Evolutionary conservation across 2,797 vertebrate genomes (phyloP).

Genomic region (Luscinia luscinia): DNA sequence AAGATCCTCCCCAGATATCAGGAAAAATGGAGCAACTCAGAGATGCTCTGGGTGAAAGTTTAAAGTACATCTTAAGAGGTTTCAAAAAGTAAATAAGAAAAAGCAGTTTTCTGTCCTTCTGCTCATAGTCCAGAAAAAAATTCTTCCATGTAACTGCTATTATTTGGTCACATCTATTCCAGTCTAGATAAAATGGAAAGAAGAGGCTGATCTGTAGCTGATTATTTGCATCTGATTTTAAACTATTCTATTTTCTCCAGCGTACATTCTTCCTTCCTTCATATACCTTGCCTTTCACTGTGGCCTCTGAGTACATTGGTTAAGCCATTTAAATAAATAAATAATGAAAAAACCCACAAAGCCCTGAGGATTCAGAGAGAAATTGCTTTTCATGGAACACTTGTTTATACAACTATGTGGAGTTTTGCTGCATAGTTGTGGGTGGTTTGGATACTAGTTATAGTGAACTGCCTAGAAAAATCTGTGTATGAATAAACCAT

Average conservation of each 20-base stretch:
- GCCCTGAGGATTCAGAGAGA: conserved; percentile 17
- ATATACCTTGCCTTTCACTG: background rate
- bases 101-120: background rate
- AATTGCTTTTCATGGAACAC: background rate
- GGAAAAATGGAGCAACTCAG: background rate
- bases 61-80: background rate
- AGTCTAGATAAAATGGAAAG: background rate
- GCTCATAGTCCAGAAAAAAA: background rate
- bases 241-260: background rate
- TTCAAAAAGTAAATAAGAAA: background rate
- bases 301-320: conserved; percentile 5
- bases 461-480: conserved; percentile 5
- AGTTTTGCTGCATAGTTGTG: conserved; percentile 39
- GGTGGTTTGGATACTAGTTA: conserved; percentile 10
- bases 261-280: background rate
- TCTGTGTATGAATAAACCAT: background rate
- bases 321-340: conserved; percentile 59
- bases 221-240: background rate
- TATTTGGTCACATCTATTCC: background rate
- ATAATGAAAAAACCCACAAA: background rate
- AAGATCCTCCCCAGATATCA: background rate
- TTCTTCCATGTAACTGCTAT: background rate
- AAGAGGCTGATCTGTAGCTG: background rate
- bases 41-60: accelerated
- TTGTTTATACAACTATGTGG: conserved; percentile 37